Evolutionary conservation across 1,140 invertebrate species (phyloP).

Genomic region (Halesus radiatus): DNA sequence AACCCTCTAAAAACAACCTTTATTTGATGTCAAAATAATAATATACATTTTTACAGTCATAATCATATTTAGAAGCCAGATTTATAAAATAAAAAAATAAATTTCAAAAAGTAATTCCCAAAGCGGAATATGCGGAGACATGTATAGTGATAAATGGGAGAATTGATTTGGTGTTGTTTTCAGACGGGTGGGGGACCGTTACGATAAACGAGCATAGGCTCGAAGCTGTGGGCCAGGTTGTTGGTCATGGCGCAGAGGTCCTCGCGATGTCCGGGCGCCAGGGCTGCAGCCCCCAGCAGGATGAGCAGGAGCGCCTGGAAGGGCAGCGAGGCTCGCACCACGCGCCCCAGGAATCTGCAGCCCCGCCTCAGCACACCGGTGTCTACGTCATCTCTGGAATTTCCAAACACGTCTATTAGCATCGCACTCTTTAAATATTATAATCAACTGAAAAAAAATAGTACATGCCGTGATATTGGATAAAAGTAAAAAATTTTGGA

Average conservation of each 20-base stretch:
- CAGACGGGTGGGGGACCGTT: constrained; percentile 92
- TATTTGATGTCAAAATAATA: not conserved
- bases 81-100: constrained; percentile 9
- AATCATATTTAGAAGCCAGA: not conserved
- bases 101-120: not conserved
- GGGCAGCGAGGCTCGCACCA: constrained; percentile 89
- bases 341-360: constrained; percentile 87
- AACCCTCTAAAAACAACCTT: constrained; percentile 18
- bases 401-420: not conserved
- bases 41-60: constrained; percentile 16
- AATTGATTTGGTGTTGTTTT: not conserved
- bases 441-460: no score
- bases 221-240: constrained; percentile 83
- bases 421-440: no score
- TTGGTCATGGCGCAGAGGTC: constrained; percentile 87
- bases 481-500: no score
- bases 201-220: constrained; percentile 88
- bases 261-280: constrained; percentile 88
- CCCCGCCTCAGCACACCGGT: constrained; percentile 79
- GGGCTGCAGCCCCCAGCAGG: constrained; percentile 87
- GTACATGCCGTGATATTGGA: no score
- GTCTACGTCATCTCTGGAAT: constrained; percentile 69
- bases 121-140: no score
- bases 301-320: constrained; percentile 92
- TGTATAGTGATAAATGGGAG: not conserved